Conservation (phyloP, 2,113 vertebrate genomes). For the Craseonycteris thonglongyai region DNA sequence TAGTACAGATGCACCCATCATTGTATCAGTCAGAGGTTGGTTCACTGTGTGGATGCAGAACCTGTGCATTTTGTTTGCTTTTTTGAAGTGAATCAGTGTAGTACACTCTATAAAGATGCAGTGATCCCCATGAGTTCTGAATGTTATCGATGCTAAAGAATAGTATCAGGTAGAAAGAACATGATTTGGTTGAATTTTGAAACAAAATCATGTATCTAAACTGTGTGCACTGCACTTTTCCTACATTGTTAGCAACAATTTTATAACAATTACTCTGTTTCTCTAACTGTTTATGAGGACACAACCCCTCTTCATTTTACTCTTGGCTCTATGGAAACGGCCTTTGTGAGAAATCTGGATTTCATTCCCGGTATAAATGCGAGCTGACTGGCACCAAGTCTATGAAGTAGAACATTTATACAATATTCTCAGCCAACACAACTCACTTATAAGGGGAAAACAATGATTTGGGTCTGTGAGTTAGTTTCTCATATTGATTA, state of each 20-base stretch:
- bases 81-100: not conserved
- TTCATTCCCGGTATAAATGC: constrained; percentile 10
- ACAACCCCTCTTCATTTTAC: constrained; percentile 4
- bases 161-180: not conserved
- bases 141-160: not conserved
- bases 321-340: not conserved
- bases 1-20: not conserved
- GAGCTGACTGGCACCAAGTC: constrained; percentile 20
- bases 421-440: constrained; percentile 40
- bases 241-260: not conserved
- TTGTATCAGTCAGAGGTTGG: not conserved
- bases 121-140: not conserved
- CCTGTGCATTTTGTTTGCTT: not conserved
- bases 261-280: not conserved
- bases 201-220: not conserved
- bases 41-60: not conserved
- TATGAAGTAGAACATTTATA: constrained; percentile 39
- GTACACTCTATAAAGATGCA: not conserved
- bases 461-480: constrained; percentile 46
- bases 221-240: not conserved
- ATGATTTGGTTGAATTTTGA: not conserved
- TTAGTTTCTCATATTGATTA: constrained; percentile 50
- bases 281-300: not conserved
- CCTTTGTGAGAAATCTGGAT: constrained; percentile 39
- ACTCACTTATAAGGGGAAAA: constrained; percentile 33